phyloP scores from a whole-genome alignment of 2,888 invertebrate genomes.

The Lepidocyrtinus sp. region DNA sequence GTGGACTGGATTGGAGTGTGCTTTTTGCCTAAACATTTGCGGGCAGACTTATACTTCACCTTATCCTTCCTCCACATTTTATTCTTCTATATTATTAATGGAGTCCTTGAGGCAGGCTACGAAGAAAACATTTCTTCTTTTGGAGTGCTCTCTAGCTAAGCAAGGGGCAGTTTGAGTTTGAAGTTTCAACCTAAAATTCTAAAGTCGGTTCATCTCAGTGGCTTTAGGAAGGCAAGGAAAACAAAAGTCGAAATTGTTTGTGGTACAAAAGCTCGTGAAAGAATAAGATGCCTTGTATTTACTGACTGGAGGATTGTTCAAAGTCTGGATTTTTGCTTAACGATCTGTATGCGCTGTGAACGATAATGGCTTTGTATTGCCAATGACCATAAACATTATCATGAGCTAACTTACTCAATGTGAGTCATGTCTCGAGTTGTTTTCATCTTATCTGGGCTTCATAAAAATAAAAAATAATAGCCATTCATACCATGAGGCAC shows the following conservation, averaged over 20 bases:
- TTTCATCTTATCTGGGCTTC: constrained; percentile 8
- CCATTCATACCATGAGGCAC: constrained; percentile 7
- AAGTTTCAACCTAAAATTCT: not conserved
- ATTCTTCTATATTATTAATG: constrained; percentile 40
- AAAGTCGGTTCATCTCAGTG: not conserved
- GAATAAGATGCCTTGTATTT: too few species aligned
- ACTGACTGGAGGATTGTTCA: constrained; percentile 19
- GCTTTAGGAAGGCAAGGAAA: not conserved
- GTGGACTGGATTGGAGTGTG: constrained; percentile 18
- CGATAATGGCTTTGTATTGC: not conserved
- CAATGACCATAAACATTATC: constrained; percentile 14
- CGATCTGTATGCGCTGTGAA: constrained; percentile 11
- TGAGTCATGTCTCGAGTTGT: not conserved
- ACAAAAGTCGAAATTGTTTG: constrained; percentile 15
- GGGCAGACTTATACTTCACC: not conserved
- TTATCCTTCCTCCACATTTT: constrained; percentile 18
- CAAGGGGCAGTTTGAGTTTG: not conserved
- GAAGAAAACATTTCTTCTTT: not conserved
- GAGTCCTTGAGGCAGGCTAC: constrained; percentile 33
- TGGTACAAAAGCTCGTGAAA: constrained; percentile 7
- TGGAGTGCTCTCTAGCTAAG: not conserved
- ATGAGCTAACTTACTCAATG: not conserved
- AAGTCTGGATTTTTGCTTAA: constrained; percentile 9
- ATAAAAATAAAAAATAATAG: constrained; percentile 18
- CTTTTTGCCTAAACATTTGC: not conserved